phyloP scores from a whole-genome alignment of 1,140 invertebrate genomes.

The Drosophila quadrilineata region DNA sequence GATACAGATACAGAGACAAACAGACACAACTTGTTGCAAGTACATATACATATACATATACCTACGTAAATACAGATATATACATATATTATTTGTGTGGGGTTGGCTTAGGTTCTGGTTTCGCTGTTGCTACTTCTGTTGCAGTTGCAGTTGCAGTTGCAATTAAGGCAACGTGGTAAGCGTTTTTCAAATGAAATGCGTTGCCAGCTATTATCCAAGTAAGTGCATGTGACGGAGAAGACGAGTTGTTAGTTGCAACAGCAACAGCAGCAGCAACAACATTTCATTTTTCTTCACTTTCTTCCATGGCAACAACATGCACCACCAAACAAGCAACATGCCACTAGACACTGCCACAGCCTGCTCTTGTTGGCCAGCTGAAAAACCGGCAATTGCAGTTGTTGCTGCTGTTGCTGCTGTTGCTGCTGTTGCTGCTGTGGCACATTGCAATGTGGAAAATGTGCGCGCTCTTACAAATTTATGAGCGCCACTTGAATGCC shows the following conservation, averaged over 20 bases:
- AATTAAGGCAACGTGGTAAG: constrained; percentile 67
- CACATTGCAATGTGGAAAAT: constrained; percentile 71
- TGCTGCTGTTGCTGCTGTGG: constrained; percentile 13
- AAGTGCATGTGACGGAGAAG: constrained; percentile 41
- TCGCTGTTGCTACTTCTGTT: too few relatives aligned
- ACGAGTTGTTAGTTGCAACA: constrained; percentile 19
- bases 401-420: background rate
- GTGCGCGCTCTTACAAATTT: constrained; percentile 67
- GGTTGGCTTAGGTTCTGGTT: constrained; percentile 28
- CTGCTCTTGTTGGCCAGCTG: too few relatives aligned
- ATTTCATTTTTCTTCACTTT: constrained; percentile 77
- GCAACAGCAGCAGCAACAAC: constrained; percentile 31
- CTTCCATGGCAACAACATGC: constrained; percentile 51
- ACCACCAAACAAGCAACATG: constrained; percentile 24
- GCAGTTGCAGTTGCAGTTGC: too few relatives aligned
- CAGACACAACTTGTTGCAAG: too few relatives aligned
- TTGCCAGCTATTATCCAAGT: constrained; percentile 70
- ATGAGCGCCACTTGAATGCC: constrained; percentile 58
- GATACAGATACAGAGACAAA: constrained; percentile 39
- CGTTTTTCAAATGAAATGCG: constrained; percentile 74
- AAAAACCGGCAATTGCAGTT: constrained; percentile 40
- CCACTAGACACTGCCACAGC: background rate
- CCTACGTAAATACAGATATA: background rate
- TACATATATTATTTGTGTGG: constrained; percentile 1
- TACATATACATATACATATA: background rate